Conservation (phyloP, 2,797 vertebrate species). For the Pangasius sanitwongsei region DNA sequence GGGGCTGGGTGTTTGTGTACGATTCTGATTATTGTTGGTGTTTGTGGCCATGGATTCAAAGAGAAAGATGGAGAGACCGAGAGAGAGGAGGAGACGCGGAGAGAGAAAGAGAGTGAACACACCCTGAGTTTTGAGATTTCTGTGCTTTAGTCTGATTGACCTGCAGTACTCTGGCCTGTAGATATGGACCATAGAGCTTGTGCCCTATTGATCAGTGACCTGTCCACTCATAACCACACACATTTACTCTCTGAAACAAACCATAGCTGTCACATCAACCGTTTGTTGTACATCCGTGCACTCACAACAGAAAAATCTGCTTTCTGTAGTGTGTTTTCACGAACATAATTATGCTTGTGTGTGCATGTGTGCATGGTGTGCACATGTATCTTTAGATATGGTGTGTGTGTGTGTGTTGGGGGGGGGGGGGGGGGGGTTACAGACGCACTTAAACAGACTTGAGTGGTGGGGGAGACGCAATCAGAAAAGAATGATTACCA, state of each 20-base stretch:
- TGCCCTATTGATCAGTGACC: conserved; percentile 51
- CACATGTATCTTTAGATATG: conserved; percentile 25
- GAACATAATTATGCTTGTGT: conserved; percentile 4
- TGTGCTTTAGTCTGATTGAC: conserved; percentile 45
- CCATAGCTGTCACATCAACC: background rate
- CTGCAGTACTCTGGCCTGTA: conserved; percentile 40
- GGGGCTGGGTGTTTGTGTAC: conserved; percentile 48
- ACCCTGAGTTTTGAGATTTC: conserved; percentile 29
- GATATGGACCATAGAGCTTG: conserved; percentile 42
- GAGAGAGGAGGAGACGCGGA: conserved; percentile 13
- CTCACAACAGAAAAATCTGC: background rate
- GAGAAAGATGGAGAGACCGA: background rate
- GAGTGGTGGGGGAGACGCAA: conserved; percentile 56
- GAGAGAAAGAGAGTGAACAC: conserved; percentile 11
- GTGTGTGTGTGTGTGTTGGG: conserved; percentile 24
- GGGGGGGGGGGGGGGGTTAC: conserved; percentile 37
- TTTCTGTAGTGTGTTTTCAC: background rate
- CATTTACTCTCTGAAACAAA: conserved; percentile 25
- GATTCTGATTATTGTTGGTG: conserved; percentile 45
- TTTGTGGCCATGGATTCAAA: conserved; percentile 32
- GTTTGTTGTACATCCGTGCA: background rate
- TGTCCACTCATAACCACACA: conserved; percentile 41
- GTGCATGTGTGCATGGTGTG: conserved; percentile 1
- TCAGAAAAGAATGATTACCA: conserved; percentile 68
- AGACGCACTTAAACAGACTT: conserved; percentile 51